Conservation (phyloP, 2,113 vertebrate genomes). For the Ptilonorhynchus violaceus region DNA sequence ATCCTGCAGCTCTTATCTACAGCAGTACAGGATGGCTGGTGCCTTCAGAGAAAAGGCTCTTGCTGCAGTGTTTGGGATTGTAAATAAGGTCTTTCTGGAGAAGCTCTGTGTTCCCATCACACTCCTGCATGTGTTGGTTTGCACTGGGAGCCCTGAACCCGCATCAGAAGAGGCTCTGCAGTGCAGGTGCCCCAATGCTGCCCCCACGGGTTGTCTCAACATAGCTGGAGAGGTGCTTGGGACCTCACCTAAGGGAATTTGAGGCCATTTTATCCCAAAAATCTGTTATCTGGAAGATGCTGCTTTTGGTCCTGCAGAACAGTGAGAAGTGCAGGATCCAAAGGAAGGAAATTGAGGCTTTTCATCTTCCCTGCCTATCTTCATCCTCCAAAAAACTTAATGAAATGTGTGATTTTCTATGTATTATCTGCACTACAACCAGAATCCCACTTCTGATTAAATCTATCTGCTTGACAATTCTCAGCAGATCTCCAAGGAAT, state of each 20-base stretch:
- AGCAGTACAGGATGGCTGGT: background rate
- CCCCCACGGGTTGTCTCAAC: background rate
- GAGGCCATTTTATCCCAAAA: background rate
- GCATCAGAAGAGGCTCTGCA: fast-evolving
- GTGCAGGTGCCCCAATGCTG: fast-evolving
- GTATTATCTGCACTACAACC: background rate
- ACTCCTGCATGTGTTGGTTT: fast-evolving
- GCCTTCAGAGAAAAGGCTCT: background rate
- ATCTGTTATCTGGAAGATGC: background rate
- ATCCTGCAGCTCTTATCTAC: background rate
- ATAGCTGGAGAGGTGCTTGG: background rate
- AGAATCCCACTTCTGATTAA: background rate
- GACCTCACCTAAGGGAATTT: background rate
- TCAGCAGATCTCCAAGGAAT: background rate
- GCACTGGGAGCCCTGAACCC: background rate
- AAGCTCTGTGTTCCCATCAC: fast-evolving
- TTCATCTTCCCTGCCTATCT: background rate
- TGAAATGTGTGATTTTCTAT: background rate
- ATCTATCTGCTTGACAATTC: background rate
- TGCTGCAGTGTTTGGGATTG: background rate
- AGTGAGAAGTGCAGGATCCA: fast-evolving
- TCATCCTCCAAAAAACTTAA: background rate
- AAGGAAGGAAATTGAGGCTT: background rate
- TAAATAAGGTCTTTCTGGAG: background rate
- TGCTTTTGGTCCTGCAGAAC: background rate